These are phyloP conservation scores for Lytechinus variegatus DNA, from an alignment of 35 echinoderm and acorn worm genomes.

Conservation along the genomic window DNA sequence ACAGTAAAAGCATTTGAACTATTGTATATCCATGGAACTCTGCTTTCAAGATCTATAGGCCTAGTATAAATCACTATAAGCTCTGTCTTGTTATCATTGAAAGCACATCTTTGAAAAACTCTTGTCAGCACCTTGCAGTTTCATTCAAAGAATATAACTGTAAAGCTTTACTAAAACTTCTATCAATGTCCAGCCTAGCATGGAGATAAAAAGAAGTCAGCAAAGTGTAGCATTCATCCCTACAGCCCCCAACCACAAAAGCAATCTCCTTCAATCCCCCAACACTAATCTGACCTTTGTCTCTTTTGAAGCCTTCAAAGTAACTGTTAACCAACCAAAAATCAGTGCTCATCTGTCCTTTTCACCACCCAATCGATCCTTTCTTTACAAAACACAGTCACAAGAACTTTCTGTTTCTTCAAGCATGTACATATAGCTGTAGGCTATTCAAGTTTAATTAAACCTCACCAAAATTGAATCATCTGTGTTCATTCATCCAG, in stretches of 20 bases:
- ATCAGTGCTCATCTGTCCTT: not conserved
- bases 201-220: not conserved
- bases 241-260: not conserved
- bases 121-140: not conserved
- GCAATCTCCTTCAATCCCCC: not conserved
- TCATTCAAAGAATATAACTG: not conserved
- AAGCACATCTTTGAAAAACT: not conserved
- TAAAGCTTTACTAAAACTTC: not conserved
- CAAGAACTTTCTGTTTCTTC: not conserved
- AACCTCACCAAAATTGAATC: not conserved
- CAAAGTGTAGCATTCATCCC: not conserved
- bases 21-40: too few relatives aligned
- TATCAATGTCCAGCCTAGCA: not conserved
- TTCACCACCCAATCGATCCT: not conserved
- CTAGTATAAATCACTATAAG: too few relatives aligned
- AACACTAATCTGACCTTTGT: not conserved
- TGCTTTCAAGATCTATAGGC: too few relatives aligned
- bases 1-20: too few relatives aligned
- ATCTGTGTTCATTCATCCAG: not conserved
- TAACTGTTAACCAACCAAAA: not conserved
- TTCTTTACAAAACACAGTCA: not conserved
- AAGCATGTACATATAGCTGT: not conserved
- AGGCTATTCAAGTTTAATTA: conserved; percentile 13
- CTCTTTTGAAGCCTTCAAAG: not conserved
- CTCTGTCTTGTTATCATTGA: not conserved